These are phyloP conservation scores for Smittia aterrima DNA, from an alignment of 2,888 invertebrate species.

Conservation along the genomic window DNA sequence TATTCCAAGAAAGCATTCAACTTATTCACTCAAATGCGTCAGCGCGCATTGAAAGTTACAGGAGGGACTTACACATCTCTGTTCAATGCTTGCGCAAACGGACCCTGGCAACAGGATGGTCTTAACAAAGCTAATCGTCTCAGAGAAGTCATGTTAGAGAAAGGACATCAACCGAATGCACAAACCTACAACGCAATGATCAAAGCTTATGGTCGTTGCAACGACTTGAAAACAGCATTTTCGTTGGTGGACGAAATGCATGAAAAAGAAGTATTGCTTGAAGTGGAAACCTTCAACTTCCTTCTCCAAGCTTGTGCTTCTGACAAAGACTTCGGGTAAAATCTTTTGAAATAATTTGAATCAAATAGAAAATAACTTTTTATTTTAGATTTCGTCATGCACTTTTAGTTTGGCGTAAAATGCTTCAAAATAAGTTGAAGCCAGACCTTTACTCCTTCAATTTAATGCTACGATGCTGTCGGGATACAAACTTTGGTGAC, in stretches of 20 bases:
- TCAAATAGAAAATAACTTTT: no score
- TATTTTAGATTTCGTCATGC: slow-evolving; percentile 83
- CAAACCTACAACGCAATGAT: slow-evolving; percentile 86
- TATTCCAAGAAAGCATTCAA: slow-evolving; percentile 83
- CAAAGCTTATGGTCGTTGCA: slow-evolving; percentile 84
- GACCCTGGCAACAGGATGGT: slow-evolving; percentile 67
- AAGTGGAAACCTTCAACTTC: slow-evolving; percentile 71
- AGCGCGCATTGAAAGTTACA: slow-evolving; percentile 64
- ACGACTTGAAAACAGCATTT: slow-evolving; percentile 75
- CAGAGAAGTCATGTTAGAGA: slow-evolving; percentile 66
- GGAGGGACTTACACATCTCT: slow-evolving; percentile 78
- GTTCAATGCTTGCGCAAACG: slow-evolving; percentile 85
- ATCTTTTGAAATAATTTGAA: no score
- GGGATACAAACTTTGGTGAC: slow-evolving; percentile 78
- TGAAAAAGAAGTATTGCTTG: slow-evolving; percentile 61
- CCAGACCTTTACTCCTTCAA: slow-evolving; percentile 77
- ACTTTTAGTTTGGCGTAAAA: slow-evolving; percentile 81
- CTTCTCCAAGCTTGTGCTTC: slow-evolving; percentile 80
- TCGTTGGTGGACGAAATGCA: slow-evolving; percentile 81
- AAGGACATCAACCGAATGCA: slow-evolving; percentile 66
- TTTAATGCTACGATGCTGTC: slow-evolving; percentile 72
- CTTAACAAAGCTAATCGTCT: slow-evolving; percentile 66
- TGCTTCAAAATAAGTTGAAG: slow-evolving; percentile 63
- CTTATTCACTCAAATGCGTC: slow-evolving; percentile 80
- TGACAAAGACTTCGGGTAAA: slow-evolving; percentile 70